phyloP scores from a whole-genome alignment of 1,140 invertebrate genomes.

The Drosophila elegans region DNA sequence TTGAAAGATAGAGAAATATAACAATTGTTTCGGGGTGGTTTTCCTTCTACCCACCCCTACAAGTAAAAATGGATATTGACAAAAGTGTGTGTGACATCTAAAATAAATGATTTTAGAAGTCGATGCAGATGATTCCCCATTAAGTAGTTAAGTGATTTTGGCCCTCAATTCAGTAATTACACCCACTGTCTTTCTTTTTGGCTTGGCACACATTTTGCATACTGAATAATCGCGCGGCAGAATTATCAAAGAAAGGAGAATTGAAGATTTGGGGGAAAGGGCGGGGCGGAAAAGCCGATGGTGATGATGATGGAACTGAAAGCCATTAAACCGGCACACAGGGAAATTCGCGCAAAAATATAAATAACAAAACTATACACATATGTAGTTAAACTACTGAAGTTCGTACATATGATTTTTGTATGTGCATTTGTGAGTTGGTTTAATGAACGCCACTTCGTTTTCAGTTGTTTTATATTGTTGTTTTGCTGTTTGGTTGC shows the following conservation, averaged over 20 bases:
- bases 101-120: not conserved
- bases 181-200: constrained; percentile 41
- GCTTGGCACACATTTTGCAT: constrained; percentile 79
- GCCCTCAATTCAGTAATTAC: not conserved
- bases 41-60: not conserved
- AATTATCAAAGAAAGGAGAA: constrained; percentile 56
- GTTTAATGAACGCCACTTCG: constrained; percentile 68
- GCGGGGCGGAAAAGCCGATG: not conserved
- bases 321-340: constrained; percentile 41
- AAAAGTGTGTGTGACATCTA: not conserved
- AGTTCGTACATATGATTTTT: constrained; percentile 8
- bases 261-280: constrained; percentile 21
- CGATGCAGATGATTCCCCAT: too few relatives aligned
- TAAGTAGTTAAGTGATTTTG: not conserved
- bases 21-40: not conserved
- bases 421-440: constrained; percentile 29
- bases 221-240: constrained; percentile 62
- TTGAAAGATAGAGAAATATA: too few relatives aligned
- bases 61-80: not conserved
- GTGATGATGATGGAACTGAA: constrained; percentile 32
- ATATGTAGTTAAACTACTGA: constrained; percentile 14
- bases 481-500: constrained; percentile 38
- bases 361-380: constrained; percentile 61
- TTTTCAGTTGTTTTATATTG: constrained; percentile 1
- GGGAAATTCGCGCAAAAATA: constrained; percentile 50